These are phyloP conservation scores for Danio albolineatus DNA, from an alignment of 2,797 vertebrate genomes.

Conservation along the genomic window DNA sequence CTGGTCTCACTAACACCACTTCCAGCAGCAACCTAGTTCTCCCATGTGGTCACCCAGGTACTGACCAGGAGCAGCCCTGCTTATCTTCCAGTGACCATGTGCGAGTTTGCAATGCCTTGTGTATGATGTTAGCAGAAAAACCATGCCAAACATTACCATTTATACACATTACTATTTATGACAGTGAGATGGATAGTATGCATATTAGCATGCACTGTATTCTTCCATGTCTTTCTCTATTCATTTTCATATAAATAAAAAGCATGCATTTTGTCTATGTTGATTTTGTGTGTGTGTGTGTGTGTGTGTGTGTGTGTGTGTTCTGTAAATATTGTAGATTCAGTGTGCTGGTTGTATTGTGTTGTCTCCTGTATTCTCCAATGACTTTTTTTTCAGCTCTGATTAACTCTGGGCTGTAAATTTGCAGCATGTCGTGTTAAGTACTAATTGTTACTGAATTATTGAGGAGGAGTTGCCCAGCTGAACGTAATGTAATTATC, in stretches of 20 bases:
- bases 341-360: neutral
- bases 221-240: neutral
- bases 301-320: too few relatives aligned
- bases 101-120: too few relatives aligned
- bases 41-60: too few relatives aligned
- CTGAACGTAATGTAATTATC: conserved; percentile 71
- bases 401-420: conserved; percentile 66
- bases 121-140: neutral
- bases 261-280: too few relatives aligned
- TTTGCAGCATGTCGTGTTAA: conserved; percentile 63
- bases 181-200: neutral
- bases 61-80: too few relatives aligned
- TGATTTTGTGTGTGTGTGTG: too few relatives aligned
- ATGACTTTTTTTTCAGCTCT: conserved; percentile 28
- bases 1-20: too few relatives aligned
- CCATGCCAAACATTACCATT: neutral
- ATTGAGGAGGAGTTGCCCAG: conserved; percentile 67
- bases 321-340: neutral
- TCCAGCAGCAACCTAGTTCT: too few relatives aligned
- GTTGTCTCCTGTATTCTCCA: neutral
- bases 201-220: neutral
- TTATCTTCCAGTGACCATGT: too few relatives aligned
- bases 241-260: too few relatives aligned
- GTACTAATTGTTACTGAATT: conserved; percentile 75
- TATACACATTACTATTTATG: neutral